Base-by-base conservation (phyloP, 2,113 vertebrate species). In the Heterochromis multidens region DNA sequence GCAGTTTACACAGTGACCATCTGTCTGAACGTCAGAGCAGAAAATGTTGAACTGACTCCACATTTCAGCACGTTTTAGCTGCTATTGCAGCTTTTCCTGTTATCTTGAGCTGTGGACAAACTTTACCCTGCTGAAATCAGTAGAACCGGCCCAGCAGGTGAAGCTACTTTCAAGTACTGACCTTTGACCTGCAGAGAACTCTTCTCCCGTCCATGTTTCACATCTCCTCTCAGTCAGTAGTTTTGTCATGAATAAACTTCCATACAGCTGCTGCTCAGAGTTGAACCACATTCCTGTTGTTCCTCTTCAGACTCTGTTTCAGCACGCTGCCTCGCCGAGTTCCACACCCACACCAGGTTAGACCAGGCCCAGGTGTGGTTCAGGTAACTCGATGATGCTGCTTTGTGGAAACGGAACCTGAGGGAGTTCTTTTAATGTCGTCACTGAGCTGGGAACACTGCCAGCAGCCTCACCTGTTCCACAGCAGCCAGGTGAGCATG, bases 201-300 rank as follows among this genome's bases (percentile, higher is more conserved):
- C 27, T 74, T 19, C 10, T 21, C 43, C 43, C 0, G 3, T 10
- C 25, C 2, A 17, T 16, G 43, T 49, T 72, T 72, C 25, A 72
- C 23, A 49, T 19, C 40, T 43, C n/a, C 25, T 21, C 1, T 35
- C 43, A 27, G 40, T 58, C 33, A 27, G 35, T 37, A 31, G 40
- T 84, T 88, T 79, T 77, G 88, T 87, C 78, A 37, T 35, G 56
- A 65, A 27, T 79, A 10, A 78, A 40, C 65, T 7, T 77, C 80
- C 54, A 6, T 21, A 25, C 31, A 1, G 12, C 21, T 52, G 27
- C 4, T 29, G 54, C 13, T 46, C 60, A 8, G 25, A 80, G 77
- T 79, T 33, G 0, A 63, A 59, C 63, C 60, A 86, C 85, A 87
- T 84, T 90, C 88, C 89, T 72, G 63, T 85, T 77, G 19, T 13